A percentile compares a stretch with the other conserved stretches of the same genome.
phyloP scores from a whole-genome alignment of 2,113 vertebrate species.

The Mionectes macconnelli region DNA sequence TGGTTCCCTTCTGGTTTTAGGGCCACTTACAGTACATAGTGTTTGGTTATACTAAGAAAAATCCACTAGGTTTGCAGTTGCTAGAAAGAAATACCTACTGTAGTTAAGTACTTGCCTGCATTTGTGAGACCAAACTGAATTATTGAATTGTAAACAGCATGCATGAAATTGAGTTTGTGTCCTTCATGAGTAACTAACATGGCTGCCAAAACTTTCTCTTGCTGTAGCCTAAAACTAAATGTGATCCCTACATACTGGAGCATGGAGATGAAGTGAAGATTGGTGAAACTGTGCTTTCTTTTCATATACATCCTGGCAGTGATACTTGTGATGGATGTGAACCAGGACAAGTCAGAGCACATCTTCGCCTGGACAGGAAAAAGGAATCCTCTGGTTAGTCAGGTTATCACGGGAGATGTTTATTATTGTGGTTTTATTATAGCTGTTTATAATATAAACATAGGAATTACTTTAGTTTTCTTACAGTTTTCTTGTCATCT shows the following conservation, averaged over 20 bases:
- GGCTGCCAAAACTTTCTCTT: constrained; percentile 1
- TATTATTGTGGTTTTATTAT: neutral
- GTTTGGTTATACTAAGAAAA: neutral
- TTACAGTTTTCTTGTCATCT: neutral
- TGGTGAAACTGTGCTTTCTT: constrained; percentile 94
- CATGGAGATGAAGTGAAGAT: constrained; percentile 98
- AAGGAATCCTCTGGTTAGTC: constrained; percentile 81
- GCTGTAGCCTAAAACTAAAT: constrained; percentile 87
- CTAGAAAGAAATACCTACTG: neutral
- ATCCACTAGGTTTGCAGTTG: neutral
- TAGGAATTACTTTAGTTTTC: neutral
- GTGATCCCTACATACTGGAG: constrained; percentile 86
- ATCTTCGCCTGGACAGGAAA: constrained; percentile 88
- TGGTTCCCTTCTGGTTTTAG: neutral
- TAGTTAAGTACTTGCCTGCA: neutral
- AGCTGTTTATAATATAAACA: neutral
- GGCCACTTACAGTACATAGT: neutral
- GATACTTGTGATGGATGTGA: constrained; percentile 98
- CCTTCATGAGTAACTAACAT: neutral
- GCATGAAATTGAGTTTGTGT: neutral
- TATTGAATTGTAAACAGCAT: neutral
- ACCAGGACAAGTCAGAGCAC: constrained; percentile 95
- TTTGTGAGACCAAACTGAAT: neutral
- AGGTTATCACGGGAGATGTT: neutral
- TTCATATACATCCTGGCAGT: constrained; percentile 93